Evolutionary conservation across 2,888 invertebrate species (phyloP).

Genomic region (Chrysolina oricalcia): DNA sequence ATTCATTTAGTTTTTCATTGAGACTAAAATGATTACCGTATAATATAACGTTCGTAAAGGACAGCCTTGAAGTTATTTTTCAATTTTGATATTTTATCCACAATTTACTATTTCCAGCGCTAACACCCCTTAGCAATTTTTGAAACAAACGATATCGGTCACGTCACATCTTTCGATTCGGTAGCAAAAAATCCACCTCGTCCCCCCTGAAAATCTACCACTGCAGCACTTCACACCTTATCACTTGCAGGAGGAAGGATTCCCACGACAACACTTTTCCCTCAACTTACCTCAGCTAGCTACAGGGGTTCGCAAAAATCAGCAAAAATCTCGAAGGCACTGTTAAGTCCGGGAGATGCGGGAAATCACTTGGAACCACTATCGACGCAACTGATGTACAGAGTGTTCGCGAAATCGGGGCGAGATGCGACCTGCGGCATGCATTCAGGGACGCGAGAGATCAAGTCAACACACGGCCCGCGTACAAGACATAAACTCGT

Average conservation of each 20-base stretch:
- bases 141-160: neutral
- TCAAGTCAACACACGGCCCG: conserved; percentile 66
- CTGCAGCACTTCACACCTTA: conserved; percentile 28
- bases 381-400: conserved; percentile 40
- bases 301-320: conserved; percentile 31
- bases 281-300: conserved; percentile 12
- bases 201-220: conserved; percentile 35
- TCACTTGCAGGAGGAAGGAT: conserved; percentile 37
- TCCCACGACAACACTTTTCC: neutral
- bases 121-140: neutral
- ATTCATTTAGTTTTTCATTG: too few species aligned
- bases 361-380: conserved; percentile 29
- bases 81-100: neutral
- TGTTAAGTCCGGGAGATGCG: conserved; percentile 33
- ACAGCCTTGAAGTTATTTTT: too few species aligned
- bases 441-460: conserved; percentile 20
- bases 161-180: neutral
- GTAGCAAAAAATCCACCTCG: conserved; percentile 4
- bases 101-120: neutral
- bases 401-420: conserved; percentile 56
- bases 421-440: conserved; percentile 32
- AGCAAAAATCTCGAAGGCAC: conserved; percentile 32
- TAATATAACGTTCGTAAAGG: too few species aligned
- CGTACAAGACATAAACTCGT: conserved; percentile 75
- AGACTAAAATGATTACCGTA: too few species aligned